Evolutionary conservation across 2,797 vertebrate genomes (phyloP).

Genomic region (Mustela erminea): DNA sequence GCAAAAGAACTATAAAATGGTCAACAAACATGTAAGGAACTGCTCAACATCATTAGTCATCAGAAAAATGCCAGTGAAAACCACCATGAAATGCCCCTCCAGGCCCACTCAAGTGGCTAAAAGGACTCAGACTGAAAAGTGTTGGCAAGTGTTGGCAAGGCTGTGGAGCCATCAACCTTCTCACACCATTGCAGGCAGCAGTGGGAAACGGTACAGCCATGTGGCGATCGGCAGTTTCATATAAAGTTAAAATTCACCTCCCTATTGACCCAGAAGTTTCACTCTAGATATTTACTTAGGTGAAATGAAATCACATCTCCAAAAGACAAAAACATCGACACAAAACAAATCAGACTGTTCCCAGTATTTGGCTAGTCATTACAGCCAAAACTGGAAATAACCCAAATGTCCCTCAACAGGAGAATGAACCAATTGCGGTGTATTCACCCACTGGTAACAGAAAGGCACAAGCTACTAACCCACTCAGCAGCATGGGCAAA

Average conservation of each 20-base stretch:
- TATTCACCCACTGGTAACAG: background rate
- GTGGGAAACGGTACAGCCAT: background rate
- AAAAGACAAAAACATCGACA: background rate
- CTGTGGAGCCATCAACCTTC: background rate
- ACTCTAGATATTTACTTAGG: slow-evolving; percentile 2
- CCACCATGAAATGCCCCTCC: background rate
- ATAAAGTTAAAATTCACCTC: background rate
- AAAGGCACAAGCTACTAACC: background rate
- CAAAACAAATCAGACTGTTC: background rate
- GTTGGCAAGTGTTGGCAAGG: background rate
- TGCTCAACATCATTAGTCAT: background rate
- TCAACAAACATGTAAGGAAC: background rate
- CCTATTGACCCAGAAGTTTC: background rate
- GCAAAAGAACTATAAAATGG: background rate
- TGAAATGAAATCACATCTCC: slow-evolving; percentile 16
- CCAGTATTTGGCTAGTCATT: background rate
- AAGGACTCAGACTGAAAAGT: background rate
- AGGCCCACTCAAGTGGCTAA: background rate
- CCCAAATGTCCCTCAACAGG: background rate
- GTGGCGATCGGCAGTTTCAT: background rate
- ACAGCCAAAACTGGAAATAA: slow-evolving; percentile 4
- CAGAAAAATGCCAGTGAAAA: slow-evolving; percentile 47
- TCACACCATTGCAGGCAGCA: background rate
- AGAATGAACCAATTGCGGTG: background rate
- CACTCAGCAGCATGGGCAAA: background rate